Percentiles rank a stretch among this genome's conserved stretches.
phyloP scores from a whole-genome alignment of 1,140 invertebrate species.

The Caerostris darwini region DNA sequence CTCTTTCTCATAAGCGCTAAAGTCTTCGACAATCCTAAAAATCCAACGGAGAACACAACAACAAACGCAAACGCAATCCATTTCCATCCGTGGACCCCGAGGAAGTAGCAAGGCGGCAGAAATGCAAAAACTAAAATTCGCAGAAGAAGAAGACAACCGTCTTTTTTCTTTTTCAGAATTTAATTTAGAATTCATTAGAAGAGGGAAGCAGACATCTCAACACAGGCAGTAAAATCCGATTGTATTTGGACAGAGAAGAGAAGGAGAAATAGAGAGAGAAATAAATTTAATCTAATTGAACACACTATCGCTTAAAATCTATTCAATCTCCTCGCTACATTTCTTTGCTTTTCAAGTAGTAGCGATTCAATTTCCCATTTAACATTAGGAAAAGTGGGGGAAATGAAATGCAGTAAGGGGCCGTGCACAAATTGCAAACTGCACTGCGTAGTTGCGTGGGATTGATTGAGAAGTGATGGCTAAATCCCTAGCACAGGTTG shows the following conservation, averaged over 20 bases:
- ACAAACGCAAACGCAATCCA: constrained; percentile 4
- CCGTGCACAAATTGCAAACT: background rate
- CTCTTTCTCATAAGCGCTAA: background rate
- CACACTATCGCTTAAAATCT: constrained; percentile 44
- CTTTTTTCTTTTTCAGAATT: constrained; percentile 37
- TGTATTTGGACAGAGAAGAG: background rate
- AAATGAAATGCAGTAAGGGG: background rate
- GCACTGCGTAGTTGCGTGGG: too few species aligned
- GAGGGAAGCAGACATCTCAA: constrained; percentile 21
- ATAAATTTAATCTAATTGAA: constrained; percentile 63
- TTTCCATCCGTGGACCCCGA: background rate
- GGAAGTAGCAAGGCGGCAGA: background rate
- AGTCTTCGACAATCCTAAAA: background rate
- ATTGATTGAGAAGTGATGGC: too few species aligned
- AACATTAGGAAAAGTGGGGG: background rate
- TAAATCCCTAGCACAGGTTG: too few species aligned
- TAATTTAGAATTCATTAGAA: constrained; percentile 63
- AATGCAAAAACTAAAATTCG: background rate
- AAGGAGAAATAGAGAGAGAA: constrained; percentile 16
- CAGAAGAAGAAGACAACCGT: background rate
- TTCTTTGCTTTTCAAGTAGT: constrained; percentile 43
- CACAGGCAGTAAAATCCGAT: constrained; percentile 24
- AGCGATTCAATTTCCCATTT: constrained; percentile 48
- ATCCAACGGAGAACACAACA: background rate
- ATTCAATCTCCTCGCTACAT: constrained; percentile 47